Conservation (phyloP, 2,888 invertebrate genomes). For the Autographa gamma region DNA sequence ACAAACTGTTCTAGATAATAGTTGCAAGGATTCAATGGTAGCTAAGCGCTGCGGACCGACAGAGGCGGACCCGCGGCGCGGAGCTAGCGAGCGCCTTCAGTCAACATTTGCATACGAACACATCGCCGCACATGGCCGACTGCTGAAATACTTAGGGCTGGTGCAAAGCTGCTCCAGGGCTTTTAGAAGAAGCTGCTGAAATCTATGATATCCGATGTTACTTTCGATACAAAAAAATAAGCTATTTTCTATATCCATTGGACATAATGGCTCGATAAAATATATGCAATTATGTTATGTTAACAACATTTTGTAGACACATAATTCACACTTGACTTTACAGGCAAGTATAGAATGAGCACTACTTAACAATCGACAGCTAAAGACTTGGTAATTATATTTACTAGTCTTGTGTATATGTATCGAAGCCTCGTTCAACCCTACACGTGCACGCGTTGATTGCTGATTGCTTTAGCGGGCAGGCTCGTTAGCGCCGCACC, state of each 20-base stretch:
- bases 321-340: background rate
- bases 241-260: background rate
- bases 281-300: background rate
- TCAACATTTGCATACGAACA: slow-evolving; percentile 47
- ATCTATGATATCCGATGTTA: background rate
- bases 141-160: slow-evolving; percentile 25
- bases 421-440: slow-evolving; percentile 30
- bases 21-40: background rate
- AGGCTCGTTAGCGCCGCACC: slow-evolving; percentile 63
- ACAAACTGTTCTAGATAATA: background rate
- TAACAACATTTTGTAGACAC: background rate
- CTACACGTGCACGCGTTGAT: slow-evolving; percentile 60
- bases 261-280: background rate
- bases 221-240: background rate
- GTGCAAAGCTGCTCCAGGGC: background rate
- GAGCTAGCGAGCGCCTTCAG: slow-evolving; percentile 24
- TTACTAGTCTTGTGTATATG: background rate
- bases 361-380: background rate
- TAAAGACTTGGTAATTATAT: background rate
- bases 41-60: background rate
- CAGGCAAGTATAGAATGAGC: too few species aligned
- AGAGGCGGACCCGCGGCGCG: slow-evolving; percentile 9
- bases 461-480: slow-evolving; percentile 72
- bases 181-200: background rate
- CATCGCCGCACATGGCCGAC: slow-evolving; percentile 15